Conservation (phyloP, 1,140 invertebrate species). For the Phthorimaea operculella region DNA sequence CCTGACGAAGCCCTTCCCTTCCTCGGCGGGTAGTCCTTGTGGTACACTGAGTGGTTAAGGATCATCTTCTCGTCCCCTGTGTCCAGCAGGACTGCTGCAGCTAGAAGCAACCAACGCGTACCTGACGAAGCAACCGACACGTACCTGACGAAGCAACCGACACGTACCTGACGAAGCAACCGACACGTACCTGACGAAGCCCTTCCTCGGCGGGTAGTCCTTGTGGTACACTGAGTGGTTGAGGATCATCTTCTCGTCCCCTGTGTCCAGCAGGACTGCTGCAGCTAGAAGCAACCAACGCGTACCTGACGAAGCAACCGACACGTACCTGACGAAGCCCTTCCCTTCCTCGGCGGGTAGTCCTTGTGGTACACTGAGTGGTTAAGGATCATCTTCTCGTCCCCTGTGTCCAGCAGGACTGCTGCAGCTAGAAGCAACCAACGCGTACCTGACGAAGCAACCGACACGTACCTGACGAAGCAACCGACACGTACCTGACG, state of each 20-base stretch:
- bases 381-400: conserved; percentile 88
- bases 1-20: no score
- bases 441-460: no score
- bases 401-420: conserved; percentile 88
- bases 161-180: no score
- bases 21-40: conserved; percentile 82
- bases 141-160: no score
- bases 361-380: conserved; percentile 90
- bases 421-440: no score
- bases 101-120: no score
- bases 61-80: conserved; percentile 86
- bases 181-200: conserved; percentile 77
- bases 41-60: conserved; percentile 90
- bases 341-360: conserved; percentile 84
- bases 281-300: conserved; percentile 90
- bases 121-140: no score
- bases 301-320: no score
- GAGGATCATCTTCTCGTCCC: conserved; percentile 84
- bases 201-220: conserved; percentile 83
- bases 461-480: no score
- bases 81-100: conserved; percentile 90
- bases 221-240: conserved; percentile 93
- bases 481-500: no score
- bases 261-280: conserved; percentile 90
- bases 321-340: no score